Conservation (phyloP, 2,113 vertebrate genomes). For the Nothobranchius furzeri region DNA sequence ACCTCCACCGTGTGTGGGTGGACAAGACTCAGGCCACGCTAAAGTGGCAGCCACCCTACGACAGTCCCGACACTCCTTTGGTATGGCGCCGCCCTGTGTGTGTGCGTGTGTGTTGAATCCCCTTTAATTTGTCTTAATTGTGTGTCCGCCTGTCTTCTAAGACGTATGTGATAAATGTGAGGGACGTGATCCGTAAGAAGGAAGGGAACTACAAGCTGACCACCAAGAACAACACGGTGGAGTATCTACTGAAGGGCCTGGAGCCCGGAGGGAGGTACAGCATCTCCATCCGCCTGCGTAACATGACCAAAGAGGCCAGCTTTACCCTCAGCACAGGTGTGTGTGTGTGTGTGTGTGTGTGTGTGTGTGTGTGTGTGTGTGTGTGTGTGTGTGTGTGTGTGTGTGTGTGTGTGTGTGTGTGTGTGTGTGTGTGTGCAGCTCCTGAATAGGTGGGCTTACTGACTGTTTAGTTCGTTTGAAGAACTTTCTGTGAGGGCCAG, state of each 20-base stretch:
- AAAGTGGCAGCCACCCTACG: slow-evolving; percentile 96
- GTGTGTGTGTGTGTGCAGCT: not conserved
- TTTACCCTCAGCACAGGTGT: slow-evolving; percentile 89
- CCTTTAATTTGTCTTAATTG: not conserved
- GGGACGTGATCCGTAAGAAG: slow-evolving; percentile 87
- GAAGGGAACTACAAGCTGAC: slow-evolving; percentile 90
- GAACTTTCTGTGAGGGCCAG: no score
- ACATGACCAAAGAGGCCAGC: slow-evolving; percentile 96
- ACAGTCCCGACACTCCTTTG: slow-evolving; percentile 86
- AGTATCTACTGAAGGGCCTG: slow-evolving; percentile 85
- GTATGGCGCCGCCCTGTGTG: slow-evolving; percentile 62
- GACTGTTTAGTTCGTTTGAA: not conserved
- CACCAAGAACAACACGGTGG: slow-evolving; percentile 89
- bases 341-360: not conserved
- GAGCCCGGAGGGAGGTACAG: slow-evolving; percentile 93
- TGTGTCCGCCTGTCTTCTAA: slow-evolving; percentile 44
- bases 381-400: slow-evolving; percentile 59
- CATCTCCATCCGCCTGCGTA: slow-evolving; percentile 88
- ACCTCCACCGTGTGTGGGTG: slow-evolving; percentile 85
- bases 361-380: slow-evolving; percentile 68
- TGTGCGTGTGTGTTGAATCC: not conserved
- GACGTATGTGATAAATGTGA: slow-evolving; percentile 88
- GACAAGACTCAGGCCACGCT: slow-evolving; percentile 85
- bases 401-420: slow-evolving; percentile 59
- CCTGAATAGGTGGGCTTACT: no score